Base-by-base conservation (phyloP, 2,888 invertebrate genomes). In the Cephonodes hylas region DNA sequence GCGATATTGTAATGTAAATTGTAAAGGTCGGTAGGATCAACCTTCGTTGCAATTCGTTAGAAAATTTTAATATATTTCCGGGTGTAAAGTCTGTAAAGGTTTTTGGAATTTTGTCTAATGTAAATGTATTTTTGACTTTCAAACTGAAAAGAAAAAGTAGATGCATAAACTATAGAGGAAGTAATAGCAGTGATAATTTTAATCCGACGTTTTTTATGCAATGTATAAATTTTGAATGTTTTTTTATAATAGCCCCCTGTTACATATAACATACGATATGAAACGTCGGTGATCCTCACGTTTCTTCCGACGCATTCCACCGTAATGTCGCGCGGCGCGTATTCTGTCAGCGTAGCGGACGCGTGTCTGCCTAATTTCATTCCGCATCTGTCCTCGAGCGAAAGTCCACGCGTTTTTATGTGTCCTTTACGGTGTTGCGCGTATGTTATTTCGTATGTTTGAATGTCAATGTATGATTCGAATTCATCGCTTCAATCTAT, bases 371-470 rank as follows among this genome's bases (percentile, higher is more conserved):
- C 38, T 13, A 45, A 56, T 56, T 44, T 22, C 45, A 65, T 64
- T 63, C 65, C 7, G 46, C 22, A 18, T 58, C 31, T 44, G 63
- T 65, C 34, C 8, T 31, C 45, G 44, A 65, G 67, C 64, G 66
- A 69, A 69, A 69, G 69, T 67, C 63, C 53, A 65, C 62, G 31
- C 22, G 42, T 53, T 58, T 58, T 42, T 53, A 60, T 38, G 15
- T 25, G 48, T 20, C 46, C 60, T 60, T 60, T 25, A 38, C 22
- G 22, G 25, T 38, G 10, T 46, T 20, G 53, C 38, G n/a, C 53
- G n/a, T 27, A 23, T 48, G 38, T 60, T 25, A 48, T 59, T 46
- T 22, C 20, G 46, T 22, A 1, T 38, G 59, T 59, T 23, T n/a
- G 46, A 15, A 25, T 42, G 23, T 42, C 20, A 45, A 38, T 6